Evolutionary conservation across 2,888 invertebrate genomes (phyloP), one percentile per base, ranked within the genome.

Genomic region (Drosophila multiciliata): DNA sequence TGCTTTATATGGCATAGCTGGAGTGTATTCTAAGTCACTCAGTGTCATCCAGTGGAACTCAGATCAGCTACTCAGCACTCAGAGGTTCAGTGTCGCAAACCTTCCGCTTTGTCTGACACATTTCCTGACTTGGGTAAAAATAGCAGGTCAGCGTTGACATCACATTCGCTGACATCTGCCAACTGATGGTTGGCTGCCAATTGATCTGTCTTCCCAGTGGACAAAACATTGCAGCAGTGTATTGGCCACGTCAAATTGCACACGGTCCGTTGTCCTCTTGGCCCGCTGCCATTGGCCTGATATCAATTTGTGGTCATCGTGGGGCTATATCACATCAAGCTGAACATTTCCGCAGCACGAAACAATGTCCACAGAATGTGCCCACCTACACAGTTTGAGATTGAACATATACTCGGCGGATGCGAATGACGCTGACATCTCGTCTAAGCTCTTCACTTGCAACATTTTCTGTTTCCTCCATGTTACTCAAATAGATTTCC

Each of bases 241-340:
- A 29, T 50, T 60, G 40, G 35, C 62, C 59, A 57, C 40, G 29
- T 57, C 20, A 57, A 15, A 9, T 40, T 57, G 40, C 52, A 53
- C 62, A 61, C 63, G 63, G 58, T 54, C 35, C 36, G 48, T 36
- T 65, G 76, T n/a, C 65, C 68, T 45, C 36, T 61, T 58, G 54
- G 53, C 66, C 55, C 40, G 35, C 45, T 54, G 61, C 62, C 50
- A 61, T 48, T 53, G 58, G 54, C 2, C 63, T 66, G 73, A 69
- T 80, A 83, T 74, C 87, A 81, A 83, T 83, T 86, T 86, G 89
- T 71, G 89, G 87, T 87, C 87, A 83, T 66, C 66, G 50, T 35
- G 40, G 36, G 40, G 36, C 29, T 71, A 62, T 71, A 73, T 68
- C 69, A 55, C 69, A 76, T 72, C 75, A 70, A 59, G 73, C 66